Base-by-base conservation (phyloP, 2,113 vertebrate species). In the Smithornis capensis region DNA sequence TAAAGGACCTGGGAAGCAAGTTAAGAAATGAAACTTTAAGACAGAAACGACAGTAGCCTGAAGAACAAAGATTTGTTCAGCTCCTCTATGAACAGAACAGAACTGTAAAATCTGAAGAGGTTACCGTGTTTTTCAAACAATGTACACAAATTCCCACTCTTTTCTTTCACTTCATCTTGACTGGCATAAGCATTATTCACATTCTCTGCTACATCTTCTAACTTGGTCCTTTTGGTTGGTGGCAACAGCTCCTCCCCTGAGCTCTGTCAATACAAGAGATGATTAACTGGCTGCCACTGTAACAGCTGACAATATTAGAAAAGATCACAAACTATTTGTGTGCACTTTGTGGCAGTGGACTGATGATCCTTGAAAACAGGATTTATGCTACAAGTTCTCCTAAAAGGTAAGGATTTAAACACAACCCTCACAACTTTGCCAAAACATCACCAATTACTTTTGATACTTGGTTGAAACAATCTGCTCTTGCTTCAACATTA, bases 181-280 rank as follows among this genome's bases (percentile, higher is more conserved):
- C 96, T 97, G 53, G 97, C 87, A 38, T 93, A 95, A 76, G 94
- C 40, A 7, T 96, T 96, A 40, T 97, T 92, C 71, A 86, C 60
- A 45, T 93, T 96, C 67, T 62, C 76, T 38, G 68, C 75, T 56
- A 75, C 1, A 3, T 96, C 97, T 89, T 98, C 98, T 95, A 98
- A 97, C 96, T 98, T 98, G 92, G 98, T 98, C 92, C 98, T 98
- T 95, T 99, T 99, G 57, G 97, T 98, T 10, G 97, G 97, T 8
- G 98, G 97, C 84, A 98, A 78, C 9, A 69, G 71, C 47, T 95
- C 94, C 81, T 94, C 96, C 84, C 91, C 93, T 78, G 83, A 40
- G 8, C 38, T 84, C 98, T 98, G 67, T 38, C 75, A 92, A 97
- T 79, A 96, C 44, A 97, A 91, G 71, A 84, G 12, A 75, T 24